Base-by-base conservation (phyloP, 2,797 vertebrate genomes). In the Loris lydekkerianus region DNA sequence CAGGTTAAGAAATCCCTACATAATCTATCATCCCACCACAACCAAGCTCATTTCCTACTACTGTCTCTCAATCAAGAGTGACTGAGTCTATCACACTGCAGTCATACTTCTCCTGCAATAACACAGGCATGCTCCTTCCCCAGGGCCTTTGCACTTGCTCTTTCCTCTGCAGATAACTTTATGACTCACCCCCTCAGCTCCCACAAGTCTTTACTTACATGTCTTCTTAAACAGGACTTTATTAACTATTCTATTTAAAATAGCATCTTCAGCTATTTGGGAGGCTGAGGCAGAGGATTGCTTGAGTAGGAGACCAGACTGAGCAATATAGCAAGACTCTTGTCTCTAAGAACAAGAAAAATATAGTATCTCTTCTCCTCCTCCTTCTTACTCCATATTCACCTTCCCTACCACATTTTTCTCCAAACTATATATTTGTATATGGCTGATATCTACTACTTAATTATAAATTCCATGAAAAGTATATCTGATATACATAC, bases 181-280 rank as follows among this genome's bases (percentile, higher is more conserved):
- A 63, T 31, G 21, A 89, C 46, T 89, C 75, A 92, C 1, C 18
- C 18, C 46, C 29, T 84, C n/a, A 46, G 27, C 3, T 73, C 37
- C 53, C 17, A 86, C 27, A 83, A 69, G 31, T n/a, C 67, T 91
- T 67, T 58, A 93, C 7, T 84, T 60, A 83, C 90, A 77, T 46
- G 31, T 75, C 56, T 91, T 75, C 70, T 91, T 75, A 85, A 20
- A 69, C 1, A 53, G 8, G 31, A 60, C n/a, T 58, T 70, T 61
- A 60, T 20, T 69, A 95, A 92, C 17, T 76, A 87, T 7, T 75
- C 10, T 85, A 49, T 81, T 81, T 89, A 81, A 93, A 96, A 94
- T 29, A 89, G 27, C 29, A 84, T 63, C 14, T 25, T 27, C 65
- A 69, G 31, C 65, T 69, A 17, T 20, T 69, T 34, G 65, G 31